Conservation (phyloP, 2,888 invertebrate genomes). For the Drosophila meridionalis region DNA sequence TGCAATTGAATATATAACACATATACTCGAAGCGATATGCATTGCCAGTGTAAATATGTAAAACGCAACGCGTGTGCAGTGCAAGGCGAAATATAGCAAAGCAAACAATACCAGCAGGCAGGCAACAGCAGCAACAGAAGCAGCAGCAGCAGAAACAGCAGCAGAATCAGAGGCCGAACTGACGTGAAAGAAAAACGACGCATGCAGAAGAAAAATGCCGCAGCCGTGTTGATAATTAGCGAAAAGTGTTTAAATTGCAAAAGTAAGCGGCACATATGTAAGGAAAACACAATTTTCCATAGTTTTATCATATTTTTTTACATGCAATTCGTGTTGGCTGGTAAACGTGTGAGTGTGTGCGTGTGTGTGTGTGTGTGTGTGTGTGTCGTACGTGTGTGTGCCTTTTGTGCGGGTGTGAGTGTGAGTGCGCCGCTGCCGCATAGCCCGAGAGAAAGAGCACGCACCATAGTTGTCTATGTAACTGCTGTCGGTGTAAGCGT, state of each 20-base stretch:
- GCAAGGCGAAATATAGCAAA: constrained; percentile 59
- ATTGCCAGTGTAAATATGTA: constrained; percentile 47
- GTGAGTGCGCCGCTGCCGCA: constrained; percentile 54
- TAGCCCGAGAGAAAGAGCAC: constrained; percentile 55
- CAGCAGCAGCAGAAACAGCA: constrained; percentile 35
- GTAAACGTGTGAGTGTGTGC: constrained; percentile 21
- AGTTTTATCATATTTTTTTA: constrained; percentile 56
- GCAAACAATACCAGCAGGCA: constrained; percentile 58
- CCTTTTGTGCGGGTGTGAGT: constrained; percentile 51
- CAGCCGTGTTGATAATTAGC: constrained; percentile 60
- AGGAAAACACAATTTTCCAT: constrained; percentile 48
- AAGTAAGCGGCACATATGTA: constrained; percentile 54
- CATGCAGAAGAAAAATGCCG: constrained; percentile 70
- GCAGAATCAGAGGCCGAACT: constrained; percentile 48
- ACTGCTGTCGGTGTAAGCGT: constrained; percentile 41
- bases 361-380: constrained; percentile 3
- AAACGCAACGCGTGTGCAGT: constrained; percentile 63
- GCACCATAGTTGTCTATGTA: constrained; percentile 54
- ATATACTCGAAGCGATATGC: constrained; percentile 43
- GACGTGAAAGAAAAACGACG: constrained; percentile 72
- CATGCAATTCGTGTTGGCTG: constrained; percentile 50
- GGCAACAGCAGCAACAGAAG: constrained; percentile 31
- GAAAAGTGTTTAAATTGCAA: constrained; percentile 60
- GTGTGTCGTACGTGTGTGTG: constrained; percentile 19
- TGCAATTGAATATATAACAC: constrained; percentile 27